These are phyloP conservation scores for Platyscapa corneri DNA, from an alignment of 1,140 invertebrate genomes.

Conservation along the genomic window DNA sequence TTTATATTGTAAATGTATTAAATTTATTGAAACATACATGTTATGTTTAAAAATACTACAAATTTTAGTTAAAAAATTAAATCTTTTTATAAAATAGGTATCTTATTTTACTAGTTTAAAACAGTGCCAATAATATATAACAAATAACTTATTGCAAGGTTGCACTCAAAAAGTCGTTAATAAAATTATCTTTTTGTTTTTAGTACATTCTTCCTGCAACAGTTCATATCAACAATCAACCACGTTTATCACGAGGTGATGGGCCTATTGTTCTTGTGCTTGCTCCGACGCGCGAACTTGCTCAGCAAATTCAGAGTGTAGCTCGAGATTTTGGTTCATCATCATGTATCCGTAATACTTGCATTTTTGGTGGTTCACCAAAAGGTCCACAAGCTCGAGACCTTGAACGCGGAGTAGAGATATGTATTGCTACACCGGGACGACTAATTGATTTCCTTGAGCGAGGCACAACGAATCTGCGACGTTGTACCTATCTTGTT, in stretches of 20 bases:
- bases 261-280: slow-evolving; percentile 95
- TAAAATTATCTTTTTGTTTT: slow-evolving; percentile 10
- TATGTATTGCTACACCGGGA: slow-evolving; percentile 97
- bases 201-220: slow-evolving; percentile 86
- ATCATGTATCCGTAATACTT: slow-evolving; percentile 91
- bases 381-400: slow-evolving; percentile 95
- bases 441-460: slow-evolving; percentile 98
- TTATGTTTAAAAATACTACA: no score
- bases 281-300: slow-evolving; percentile 96
- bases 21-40: no score
- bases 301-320: slow-evolving; percentile 98
- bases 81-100: no score
- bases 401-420: slow-evolving; percentile 91
- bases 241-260: slow-evolving; percentile 83
- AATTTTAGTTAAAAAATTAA: no score
- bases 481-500: slow-evolving; percentile 95
- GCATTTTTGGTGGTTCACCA: slow-evolving; percentile 97
- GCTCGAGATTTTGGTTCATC: slow-evolving; percentile 90
- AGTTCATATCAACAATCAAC: slow-evolving; percentile 85
- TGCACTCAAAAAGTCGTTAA: no score
- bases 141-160: no score
- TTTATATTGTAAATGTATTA: no score
- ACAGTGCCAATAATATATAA: no score
- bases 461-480: slow-evolving; percentile 90
- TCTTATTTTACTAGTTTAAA: no score